Conservation (phyloP, 1,140 invertebrate genomes). For the Eumaeus atala region DNA sequence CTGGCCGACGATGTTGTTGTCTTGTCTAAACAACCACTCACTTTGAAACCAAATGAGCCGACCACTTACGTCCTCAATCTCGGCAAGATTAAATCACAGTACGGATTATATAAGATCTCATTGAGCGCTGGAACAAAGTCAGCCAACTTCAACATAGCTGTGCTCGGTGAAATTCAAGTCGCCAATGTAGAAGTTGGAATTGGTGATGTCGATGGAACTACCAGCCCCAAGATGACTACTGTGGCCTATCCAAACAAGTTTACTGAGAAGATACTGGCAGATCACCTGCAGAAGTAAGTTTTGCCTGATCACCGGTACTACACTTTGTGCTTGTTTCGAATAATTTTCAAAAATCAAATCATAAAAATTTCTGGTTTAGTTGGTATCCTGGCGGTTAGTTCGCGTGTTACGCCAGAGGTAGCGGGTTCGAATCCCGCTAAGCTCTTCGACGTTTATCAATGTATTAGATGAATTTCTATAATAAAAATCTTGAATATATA, state of each 20-base stretch:
- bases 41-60: conserved; percentile 67
- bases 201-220: conserved; percentile 90
- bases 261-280: conserved; percentile 81
- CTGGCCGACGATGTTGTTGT: conserved; percentile 85
- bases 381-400: no score
- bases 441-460: no score
- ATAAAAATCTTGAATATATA: no score
- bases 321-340: no score
- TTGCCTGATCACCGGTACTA: neutral
- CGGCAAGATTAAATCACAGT: conserved; percentile 83
- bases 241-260: conserved; percentile 84
- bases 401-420: no score
- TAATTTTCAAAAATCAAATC: no score
- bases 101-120: conserved; percentile 89
- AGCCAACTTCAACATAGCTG: conserved; percentile 81
- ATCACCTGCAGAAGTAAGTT: conserved; percentile 89
- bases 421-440: no score
- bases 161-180: conserved; percentile 83
- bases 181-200: conserved; percentile 91
- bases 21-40: conserved; percentile 77
- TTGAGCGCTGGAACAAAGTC: conserved; percentile 83
- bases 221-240: conserved; percentile 85
- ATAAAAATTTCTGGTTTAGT: no score
- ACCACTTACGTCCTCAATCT: conserved; percentile 88
- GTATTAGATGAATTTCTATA: no score